These are phyloP conservation scores for Cliona cf. orientalis DNA, from an alignment of 37 sponge, comb jelly and placozoan genomes.

Conservation along the genomic window DNA sequence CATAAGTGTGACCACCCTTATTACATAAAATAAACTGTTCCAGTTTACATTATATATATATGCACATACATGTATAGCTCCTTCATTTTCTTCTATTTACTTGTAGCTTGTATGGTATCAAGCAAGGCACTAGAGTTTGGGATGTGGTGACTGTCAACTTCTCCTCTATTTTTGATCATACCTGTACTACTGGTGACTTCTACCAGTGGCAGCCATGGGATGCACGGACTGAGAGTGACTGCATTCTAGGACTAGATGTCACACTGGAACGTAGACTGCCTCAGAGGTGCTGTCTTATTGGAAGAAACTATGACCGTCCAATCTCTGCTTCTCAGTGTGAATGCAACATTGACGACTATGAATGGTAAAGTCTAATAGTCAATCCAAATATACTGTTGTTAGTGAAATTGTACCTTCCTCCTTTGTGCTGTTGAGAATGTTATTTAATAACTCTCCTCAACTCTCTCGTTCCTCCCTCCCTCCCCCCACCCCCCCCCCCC, in stretches of 20 bases:
- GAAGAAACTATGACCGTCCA: constrained; percentile 54
- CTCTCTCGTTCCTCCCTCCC: too few relatives aligned
- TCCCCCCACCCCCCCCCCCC: too few relatives aligned
- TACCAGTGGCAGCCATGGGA: constrained; percentile 73
- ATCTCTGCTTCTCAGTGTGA: constrained; percentile 39
- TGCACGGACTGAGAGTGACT: constrained; percentile 36
- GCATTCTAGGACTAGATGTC: constrained; percentile 75
- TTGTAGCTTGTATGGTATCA: constrained; percentile 67
- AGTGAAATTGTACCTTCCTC: too few relatives aligned
- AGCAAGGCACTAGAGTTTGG: constrained; percentile 46
- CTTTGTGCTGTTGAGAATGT: too few relatives aligned
- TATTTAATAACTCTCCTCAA: too few relatives aligned
- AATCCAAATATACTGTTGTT: too few relatives aligned
- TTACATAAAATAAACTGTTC: too few relatives aligned
- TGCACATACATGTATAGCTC: too few relatives aligned
- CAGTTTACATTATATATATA: too few relatives aligned
- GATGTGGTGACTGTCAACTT: constrained; percentile 70
- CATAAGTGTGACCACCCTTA: too few relatives aligned
- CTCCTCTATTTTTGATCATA: constrained; percentile 10
- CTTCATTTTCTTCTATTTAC: too few relatives aligned
- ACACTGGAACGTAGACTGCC: constrained; percentile 68
- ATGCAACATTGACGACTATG: constrained; percentile 86
- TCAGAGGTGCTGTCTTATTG: constrained; percentile 72
- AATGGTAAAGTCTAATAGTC: too few relatives aligned
- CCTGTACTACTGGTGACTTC: constrained; percentile 61